Base-by-base conservation (phyloP, 2,797 vertebrate species). In the Intellagama lesueurii region DNA sequence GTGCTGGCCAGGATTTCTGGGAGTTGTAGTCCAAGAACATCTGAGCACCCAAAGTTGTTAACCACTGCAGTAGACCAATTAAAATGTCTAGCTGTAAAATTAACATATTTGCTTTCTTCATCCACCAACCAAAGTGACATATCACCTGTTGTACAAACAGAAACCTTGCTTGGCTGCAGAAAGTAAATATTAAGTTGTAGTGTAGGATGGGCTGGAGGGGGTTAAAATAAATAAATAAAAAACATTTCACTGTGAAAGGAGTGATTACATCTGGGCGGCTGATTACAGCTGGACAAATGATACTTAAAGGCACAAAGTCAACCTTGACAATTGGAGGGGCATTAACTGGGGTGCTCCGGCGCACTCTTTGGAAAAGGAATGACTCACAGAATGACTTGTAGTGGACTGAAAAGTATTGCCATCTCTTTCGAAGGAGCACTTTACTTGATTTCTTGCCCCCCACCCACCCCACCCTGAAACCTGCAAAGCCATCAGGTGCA, bases 211-310 rank as follows among this genome's bases (percentile, higher is more conserved):
- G 26, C 16, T 44, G 28, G n/a, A 40, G 66, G 6, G 19, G 44
- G 60, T 4, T 28, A 28, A 90, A 85, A 90, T 79, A 90, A 79
- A 87, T 80, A 87, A 91, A 92, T 89, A 90, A 88, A 90, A 70
- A n/a, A 76, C 35, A 49, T 93, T 93, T 91, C 49, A 80, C 68
- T 92, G 89, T 66, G 86, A 94, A 94, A 92, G 60, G 88, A 91
- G 84, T 91, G 0, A 92, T 91, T 91, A 84, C 40, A 40, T 75
- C 76, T 22, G 35, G 87, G 64, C 77, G 90, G 35, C 70, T 87
- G 89, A 91, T 92, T 92, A 80, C 87, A 91, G 68, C 0, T 89
- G 84, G 35, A 91, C 35, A 92, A 49, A 89, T 86, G 35, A 90
- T 26, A 17, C 9, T 89, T 79, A 85, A 89, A 93, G 89, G 70